Percentiles rank a stretch among this genome's conserved stretches.
phyloP scores from a whole-genome alignment of 2,113 vertebrate genomes.

The Oreocharis arfaki region DNA sequence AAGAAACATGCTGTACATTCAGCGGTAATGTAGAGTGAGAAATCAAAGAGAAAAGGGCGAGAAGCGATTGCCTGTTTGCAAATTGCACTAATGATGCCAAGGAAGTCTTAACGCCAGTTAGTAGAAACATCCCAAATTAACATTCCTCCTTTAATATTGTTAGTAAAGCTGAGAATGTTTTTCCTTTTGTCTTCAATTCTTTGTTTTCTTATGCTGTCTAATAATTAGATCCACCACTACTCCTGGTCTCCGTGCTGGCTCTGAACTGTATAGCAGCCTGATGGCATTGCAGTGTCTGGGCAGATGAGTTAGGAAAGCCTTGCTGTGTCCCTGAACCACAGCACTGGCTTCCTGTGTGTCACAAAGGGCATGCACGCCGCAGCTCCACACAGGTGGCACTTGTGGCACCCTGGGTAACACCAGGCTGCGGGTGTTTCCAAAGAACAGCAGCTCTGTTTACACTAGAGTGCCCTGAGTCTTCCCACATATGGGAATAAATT shows the following conservation, averaged over 20 bases:
- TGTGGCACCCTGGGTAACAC: background rate
- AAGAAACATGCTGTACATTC: background rate
- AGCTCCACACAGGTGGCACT: background rate
- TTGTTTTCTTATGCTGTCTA: background rate
- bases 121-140: background rate
- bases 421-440: background rate
- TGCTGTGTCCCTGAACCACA: background rate
- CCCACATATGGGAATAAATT: background rate
- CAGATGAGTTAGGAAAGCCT: background rate
- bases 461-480: background rate
- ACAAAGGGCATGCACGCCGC: fast-evolving
- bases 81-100: background rate
- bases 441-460: background rate
- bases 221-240: background rate
- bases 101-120: background rate
- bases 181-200: background rate
- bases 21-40: background rate
- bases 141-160: background rate
- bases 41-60: background rate
- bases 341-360: too few species aligned
- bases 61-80: background rate
- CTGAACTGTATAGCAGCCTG: background rate
- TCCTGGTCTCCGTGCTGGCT: background rate
- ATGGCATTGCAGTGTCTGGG: background rate
- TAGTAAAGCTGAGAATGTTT: background rate